These are phyloP conservation scores for Brachylomia viminalis DNA, from an alignment of 2,888 invertebrate genomes.

Conservation along the genomic window DNA sequence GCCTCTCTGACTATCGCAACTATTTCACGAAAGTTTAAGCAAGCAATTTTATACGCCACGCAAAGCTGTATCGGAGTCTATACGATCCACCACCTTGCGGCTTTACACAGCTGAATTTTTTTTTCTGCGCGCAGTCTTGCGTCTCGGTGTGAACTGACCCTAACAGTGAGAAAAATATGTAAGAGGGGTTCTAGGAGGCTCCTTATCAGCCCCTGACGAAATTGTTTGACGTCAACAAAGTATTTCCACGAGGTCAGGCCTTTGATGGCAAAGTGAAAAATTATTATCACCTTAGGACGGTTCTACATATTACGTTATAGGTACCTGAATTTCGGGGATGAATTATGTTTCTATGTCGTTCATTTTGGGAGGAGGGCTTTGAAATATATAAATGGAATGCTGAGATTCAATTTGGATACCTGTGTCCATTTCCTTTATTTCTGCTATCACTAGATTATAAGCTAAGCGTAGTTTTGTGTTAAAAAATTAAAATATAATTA, in stretches of 20 bases:
- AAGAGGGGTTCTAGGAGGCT: conserved; percentile 29
- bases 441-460: neutral
- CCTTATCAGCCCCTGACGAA: conserved; percentile 59
- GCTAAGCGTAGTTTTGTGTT: neutral
- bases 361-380: neutral
- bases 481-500: neutral
- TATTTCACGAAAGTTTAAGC: neutral
- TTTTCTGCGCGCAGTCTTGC: neutral
- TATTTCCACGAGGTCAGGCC: conserved; percentile 52
- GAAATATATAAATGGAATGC: neutral
- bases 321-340: conserved; percentile 21
- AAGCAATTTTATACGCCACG: neutral
- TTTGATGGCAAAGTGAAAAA: conserved; percentile 62
- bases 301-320: conserved; percentile 23
- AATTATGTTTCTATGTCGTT: conserved; percentile 8
- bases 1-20: too few relatives aligned
- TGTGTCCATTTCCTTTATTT: neutral
- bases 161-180: conserved; percentile 49
- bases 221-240: conserved; percentile 63
- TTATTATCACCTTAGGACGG: conserved; percentile 49
- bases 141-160: neutral
- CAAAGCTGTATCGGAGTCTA: neutral
- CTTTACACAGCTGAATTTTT: neutral
- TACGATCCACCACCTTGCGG: neutral
- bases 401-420: neutral